Evolutionary conservation across 2,888 invertebrate genomes (phyloP), one percentile per base, ranked within the genome.

Genomic region (Lithophane semibrunnea): DNA sequence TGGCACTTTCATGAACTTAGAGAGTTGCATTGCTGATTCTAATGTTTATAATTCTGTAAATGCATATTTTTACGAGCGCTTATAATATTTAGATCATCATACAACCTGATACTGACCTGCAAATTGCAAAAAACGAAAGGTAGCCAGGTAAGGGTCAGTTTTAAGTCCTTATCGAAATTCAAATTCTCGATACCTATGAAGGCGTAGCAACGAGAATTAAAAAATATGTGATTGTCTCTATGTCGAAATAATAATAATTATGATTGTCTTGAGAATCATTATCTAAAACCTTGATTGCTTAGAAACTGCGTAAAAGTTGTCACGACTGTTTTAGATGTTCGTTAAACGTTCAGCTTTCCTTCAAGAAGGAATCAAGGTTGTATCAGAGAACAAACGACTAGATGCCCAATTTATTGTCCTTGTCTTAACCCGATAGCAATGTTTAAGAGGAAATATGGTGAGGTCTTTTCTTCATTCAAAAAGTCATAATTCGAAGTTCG

Each of bases 131-230:
- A n/a, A n/a, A n/a, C n/a, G n/a, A n/a, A n/a, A n/a, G n/a, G n/a
- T n/a, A n/a, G n/a, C n/a, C n/a, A n/a, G n/a, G n/a, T n/a, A 68
- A 54, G 47, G 52, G 52, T 60, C 42, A 49, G 58, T 69, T 74
- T 18, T n/a, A 60, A 70, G n/a, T 61, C 13, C 16, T 60, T n/a
- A 54, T 56, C 54, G 3, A 65, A 54, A 81, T 82, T 73, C 16
- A 58, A 74, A 80, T 64, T 74, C 47, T 61, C 37, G 10, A 75
- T 37, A 29, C 44, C 8, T 52, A 37, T 24, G 47, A n/a, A 37
- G 24, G 24, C 10, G 18, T 21, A 29, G 63, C 5, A 49, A 13
- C 13, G 12, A 49, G 4, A n/a, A 58, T 21, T 2, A 3, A 44
- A 63, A 42, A 79, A 79, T 47, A 54, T 29, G 16, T 44, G 37